Evolutionary conservation across 2,888 invertebrate species (phyloP).

Genomic region (Spilarctia lutea): DNA sequence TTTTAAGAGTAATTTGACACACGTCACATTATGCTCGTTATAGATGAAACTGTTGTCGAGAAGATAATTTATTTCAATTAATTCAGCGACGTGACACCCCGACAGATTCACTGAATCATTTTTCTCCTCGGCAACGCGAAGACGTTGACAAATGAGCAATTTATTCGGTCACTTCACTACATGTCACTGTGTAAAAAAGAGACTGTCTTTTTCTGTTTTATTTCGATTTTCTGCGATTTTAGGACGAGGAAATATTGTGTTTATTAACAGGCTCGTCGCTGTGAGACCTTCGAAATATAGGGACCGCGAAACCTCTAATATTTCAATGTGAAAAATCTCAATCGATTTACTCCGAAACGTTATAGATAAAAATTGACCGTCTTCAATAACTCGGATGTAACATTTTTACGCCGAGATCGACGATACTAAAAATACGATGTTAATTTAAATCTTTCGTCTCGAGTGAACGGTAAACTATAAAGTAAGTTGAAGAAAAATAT

Average conservation of each 20-base stretch:
- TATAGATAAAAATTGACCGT: slow-evolving; percentile 78
- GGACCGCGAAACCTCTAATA: slow-evolving; percentile 69
- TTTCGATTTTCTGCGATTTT: slow-evolving; percentile 51
- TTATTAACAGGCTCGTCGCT: slow-evolving; percentile 68
- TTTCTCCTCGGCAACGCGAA: slow-evolving; percentile 76
- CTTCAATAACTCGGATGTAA: slow-evolving; percentile 51
- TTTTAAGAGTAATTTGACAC: slow-evolving; percentile 46
- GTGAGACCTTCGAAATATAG: slow-evolving; percentile 66
- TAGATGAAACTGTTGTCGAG: slow-evolving; percentile 74
- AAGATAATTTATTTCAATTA: slow-evolving; percentile 83
- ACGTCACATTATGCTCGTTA: slow-evolving; percentile 65
- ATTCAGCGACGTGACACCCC: slow-evolving; percentile 76
- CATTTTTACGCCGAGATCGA: slow-evolving; percentile 53
- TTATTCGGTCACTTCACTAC: slow-evolving; percentile 81
- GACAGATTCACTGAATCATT: slow-evolving; percentile 84
- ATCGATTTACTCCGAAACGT: slow-evolving; percentile 74
- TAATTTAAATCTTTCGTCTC: slow-evolving; percentile 36
- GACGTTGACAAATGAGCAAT: slow-evolving; percentile 82
- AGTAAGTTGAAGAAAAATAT: slow-evolving; percentile 27
- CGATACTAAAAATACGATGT: slow-evolving; percentile 49
- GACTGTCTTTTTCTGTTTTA: slow-evolving; percentile 43
- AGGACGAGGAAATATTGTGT: slow-evolving; percentile 61
- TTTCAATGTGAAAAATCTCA: slow-evolving; percentile 76
- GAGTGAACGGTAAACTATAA: slow-evolving; percentile 35
- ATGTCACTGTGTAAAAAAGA: slow-evolving; percentile 57